Evolutionary conservation across 2,113 vertebrate genomes (phyloP).

Genomic region (Tragelaphus strepsiceros): DNA sequence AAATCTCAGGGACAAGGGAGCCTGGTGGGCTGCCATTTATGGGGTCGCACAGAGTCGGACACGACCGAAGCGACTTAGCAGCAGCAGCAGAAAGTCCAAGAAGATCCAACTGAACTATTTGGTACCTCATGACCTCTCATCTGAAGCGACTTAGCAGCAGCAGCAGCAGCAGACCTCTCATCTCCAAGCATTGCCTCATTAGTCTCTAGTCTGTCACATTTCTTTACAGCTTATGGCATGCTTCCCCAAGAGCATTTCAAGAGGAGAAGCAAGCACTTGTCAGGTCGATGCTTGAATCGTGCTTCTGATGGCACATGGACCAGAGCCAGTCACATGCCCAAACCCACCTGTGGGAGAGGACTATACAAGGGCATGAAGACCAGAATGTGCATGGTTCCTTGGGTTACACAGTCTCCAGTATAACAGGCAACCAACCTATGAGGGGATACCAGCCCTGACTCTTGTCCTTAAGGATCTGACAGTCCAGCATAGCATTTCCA

Average conservation of each 20-base stretch:
- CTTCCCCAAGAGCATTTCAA: not conserved
- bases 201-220: not conserved
- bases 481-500: not conserved
- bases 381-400: not conserved
- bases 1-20: too few relatives aligned
- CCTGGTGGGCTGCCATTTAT: too few relatives aligned
- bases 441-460: not conserved
- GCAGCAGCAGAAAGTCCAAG: not conserved
- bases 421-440: not conserved
- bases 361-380: not conserved
- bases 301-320: not conserved
- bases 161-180: not conserved
- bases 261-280: not conserved
- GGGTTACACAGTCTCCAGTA: not conserved
- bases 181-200: not conserved
- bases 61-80: too few relatives aligned
- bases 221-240: not conserved
- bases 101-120: not conserved
- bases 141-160: not conserved
- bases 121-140: not conserved
- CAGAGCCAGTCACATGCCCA: not conserved
- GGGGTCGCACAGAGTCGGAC: too few relatives aligned
- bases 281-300: not conserved
- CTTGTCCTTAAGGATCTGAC: not conserved
- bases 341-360: not conserved